phyloP scores from a whole-genome alignment of 2,797 vertebrate genomes.

The Gallinago solitaria region DNA sequence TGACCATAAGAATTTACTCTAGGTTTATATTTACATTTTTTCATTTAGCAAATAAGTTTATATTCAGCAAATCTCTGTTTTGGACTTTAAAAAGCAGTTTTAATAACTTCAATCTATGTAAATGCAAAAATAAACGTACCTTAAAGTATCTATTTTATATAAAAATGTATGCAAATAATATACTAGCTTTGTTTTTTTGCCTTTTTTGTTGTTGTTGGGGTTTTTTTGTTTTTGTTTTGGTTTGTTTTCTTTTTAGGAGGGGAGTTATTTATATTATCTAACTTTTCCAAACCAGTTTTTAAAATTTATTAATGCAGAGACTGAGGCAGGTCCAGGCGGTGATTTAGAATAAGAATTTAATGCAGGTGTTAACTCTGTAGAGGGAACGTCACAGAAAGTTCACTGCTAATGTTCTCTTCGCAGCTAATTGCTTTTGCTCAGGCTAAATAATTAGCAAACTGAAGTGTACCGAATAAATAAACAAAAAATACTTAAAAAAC shows the following conservation, averaged over 20 bases:
- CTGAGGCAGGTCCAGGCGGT: neutral
- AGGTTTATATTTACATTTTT: neutral
- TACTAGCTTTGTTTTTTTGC: too few relatives aligned
- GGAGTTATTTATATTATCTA: neutral
- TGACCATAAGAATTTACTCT: neutral
- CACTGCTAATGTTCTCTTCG: neutral
- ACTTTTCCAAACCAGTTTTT: neutral
- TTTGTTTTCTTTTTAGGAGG: neutral
- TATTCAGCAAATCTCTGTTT: neutral
- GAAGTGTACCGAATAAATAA: neutral
- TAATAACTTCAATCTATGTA: neutral
- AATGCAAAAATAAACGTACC: neutral
- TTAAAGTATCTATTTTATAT: neutral
- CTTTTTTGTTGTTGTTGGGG: too few relatives aligned
- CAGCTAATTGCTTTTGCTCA: neutral
- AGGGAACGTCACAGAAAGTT: neutral
- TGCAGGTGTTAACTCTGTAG: neutral
- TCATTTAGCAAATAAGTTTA: neutral
- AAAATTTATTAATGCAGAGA: neutral
- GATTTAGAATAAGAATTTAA: neutral
- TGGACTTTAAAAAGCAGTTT: neutral
- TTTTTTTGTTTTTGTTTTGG: too few relatives aligned
- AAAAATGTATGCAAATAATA: neutral
- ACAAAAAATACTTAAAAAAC: neutral
- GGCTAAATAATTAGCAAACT: neutral